phyloP scores from a whole-genome alignment of 2,888 invertebrate species.

The Tenthredo notha region DNA sequence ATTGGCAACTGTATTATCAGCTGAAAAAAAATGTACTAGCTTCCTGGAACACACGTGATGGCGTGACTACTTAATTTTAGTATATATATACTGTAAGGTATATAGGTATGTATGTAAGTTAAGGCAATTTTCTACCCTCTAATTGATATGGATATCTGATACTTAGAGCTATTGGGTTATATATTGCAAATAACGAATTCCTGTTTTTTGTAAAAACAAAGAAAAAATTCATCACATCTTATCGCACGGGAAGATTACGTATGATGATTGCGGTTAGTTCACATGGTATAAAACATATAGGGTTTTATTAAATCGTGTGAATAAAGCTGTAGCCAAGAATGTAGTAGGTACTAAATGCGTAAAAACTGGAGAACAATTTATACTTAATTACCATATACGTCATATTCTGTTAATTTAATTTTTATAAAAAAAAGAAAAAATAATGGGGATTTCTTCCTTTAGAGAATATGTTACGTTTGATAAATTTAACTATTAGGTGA shows the following conservation, averaged over 20 bases:
- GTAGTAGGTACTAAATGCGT: neutral
- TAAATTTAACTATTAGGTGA: conserved; percentile 2
- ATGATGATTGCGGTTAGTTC: neutral
- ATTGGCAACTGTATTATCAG: conserved; percentile 52
- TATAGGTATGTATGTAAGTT: neutral
- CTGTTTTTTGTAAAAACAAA: neutral
- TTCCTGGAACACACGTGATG: conserved; percentile 34
- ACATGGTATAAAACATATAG: neutral
- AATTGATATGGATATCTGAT: neutral
- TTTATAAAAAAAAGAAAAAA: neutral
- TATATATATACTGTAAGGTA: neutral
- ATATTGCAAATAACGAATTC: neutral
- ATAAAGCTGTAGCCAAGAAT: neutral
- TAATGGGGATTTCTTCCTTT: neutral
- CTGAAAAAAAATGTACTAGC: conserved; percentile 35
- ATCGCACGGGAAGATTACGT: neutral
- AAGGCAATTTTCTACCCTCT: neutral
- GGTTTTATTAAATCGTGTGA: neutral
- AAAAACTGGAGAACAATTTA: neutral
- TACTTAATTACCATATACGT: neutral
- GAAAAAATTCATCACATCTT: conserved; percentile 17
- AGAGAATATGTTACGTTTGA: neutral
- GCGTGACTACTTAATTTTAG: conserved; percentile 27
- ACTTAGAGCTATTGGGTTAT: neutral
- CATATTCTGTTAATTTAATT: neutral